phyloP scores from a whole-genome alignment of 1,140 invertebrate species.

The Bombus terrestris region DNA sequence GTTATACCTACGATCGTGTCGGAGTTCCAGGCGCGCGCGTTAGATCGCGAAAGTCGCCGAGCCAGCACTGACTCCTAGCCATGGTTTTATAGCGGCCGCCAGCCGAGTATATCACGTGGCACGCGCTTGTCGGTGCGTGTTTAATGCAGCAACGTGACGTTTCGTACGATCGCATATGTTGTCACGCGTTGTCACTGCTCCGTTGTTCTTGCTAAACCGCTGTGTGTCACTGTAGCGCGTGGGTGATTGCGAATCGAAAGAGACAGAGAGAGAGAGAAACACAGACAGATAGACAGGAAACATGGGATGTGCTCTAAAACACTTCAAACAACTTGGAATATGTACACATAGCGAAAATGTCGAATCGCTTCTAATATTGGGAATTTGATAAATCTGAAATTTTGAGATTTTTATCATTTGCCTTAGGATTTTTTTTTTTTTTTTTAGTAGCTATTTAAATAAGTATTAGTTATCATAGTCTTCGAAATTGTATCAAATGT shows the following conservation, averaged over 20 bases:
- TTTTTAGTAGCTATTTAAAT: too few relatives aligned
- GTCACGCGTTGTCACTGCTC: not conserved
- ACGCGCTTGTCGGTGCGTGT: not conserved
- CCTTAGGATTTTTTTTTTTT: not conserved
- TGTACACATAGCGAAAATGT: not conserved
- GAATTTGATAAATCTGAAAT: not conserved
- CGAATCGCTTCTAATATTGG: not conserved
- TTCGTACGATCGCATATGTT: constrained; percentile 1
- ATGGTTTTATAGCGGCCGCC: constrained; percentile 12
- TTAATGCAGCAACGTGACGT: constrained; percentile 11
- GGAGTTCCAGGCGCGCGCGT: constrained; percentile 45
- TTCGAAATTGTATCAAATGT: too few relatives aligned
- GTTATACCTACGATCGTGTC: not conserved
- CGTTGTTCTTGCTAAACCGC: not conserved
- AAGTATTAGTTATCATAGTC: too few relatives aligned
- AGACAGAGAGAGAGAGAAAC: not conserved
- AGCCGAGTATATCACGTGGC: constrained; percentile 34
- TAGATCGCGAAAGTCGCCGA: constrained; percentile 50
- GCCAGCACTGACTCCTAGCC: constrained; percentile 32
- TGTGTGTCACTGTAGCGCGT: not conserved
- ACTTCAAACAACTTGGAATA: not conserved
- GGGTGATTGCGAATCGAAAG: too few relatives aligned
- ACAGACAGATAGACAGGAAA: not conserved
- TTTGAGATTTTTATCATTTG: not conserved
- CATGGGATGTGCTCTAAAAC: not conserved